Evolutionary conservation across 2,888 invertebrate genomes (phyloP), one percentile per base, ranked within the genome.

Genomic region (Dryobotodes eremita): DNA sequence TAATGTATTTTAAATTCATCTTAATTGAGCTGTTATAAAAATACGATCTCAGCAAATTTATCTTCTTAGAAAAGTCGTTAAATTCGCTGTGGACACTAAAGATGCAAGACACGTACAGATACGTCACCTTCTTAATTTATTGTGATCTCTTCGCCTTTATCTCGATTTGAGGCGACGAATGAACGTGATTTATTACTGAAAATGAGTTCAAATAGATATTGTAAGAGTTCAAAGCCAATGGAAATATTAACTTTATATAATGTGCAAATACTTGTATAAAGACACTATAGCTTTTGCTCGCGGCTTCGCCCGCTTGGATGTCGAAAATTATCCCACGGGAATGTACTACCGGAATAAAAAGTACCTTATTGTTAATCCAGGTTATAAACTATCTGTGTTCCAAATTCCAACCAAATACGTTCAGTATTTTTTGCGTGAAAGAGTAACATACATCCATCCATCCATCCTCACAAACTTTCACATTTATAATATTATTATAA

Each of bases 61-160:
- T 84, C 74, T 83, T 86, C 62, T 71, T 64, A 20, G n/a, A 42
- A 77, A 74, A 74, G 68, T 85, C 86, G 31, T 77, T 86, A 64
- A 70, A 64, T 68, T 59, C 31, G 23, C 59, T 46, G 36, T 6
- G 31, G 31, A 10, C 48, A 26, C 59, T 53, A 36, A 57, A 77
- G 36, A 82, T 71, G 79, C 64, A 74, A 68, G 55, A 17, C 84
- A 71, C 84, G 79, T 70, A 68, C 72, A 66, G 65, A 77, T 68
- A 74, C 59, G 83, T 86, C 83, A 71, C 64, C 15, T 71, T 50
- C 57, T 64, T 77, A 83, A 83, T 86, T 74, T 86, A 86, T 71
- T 77, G 71, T 86, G 26, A 83, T 85, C 66, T 46, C 68, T 59
- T 72, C 15, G 55, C 46, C 26, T 36, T 71, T 66, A 62, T 66